Evolutionary conservation across 2,888 invertebrate species (phyloP).

Genomic region (Eilema sororculum): DNA sequence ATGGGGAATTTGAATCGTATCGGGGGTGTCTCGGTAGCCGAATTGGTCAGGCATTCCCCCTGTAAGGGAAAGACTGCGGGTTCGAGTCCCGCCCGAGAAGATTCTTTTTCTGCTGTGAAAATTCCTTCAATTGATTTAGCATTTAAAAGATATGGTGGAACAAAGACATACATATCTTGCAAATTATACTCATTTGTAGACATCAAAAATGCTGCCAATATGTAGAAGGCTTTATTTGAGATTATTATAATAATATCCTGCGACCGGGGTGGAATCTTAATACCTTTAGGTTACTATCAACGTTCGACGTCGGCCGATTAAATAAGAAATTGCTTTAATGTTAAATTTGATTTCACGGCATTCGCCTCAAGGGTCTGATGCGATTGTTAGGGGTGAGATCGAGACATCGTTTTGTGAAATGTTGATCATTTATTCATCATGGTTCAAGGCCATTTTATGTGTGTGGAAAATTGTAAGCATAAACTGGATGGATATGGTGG

Average conservation of each 20-base stretch:
- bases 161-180: too few relatives aligned
- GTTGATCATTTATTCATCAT: neutral
- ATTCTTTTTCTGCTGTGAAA: too few relatives aligned
- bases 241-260: constrained; percentile 30
- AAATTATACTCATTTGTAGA: neutral
- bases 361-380: constrained; percentile 12
- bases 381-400: constrained; percentile 13
- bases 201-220: neutral
- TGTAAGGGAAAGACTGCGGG: too few relatives aligned
- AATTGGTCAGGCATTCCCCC: too few relatives aligned
- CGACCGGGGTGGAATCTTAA: constrained; percentile 28
- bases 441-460: neutral
- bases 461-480: neutral
- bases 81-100: too few relatives aligned
- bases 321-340: constrained; percentile 27
- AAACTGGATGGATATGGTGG: neutral
- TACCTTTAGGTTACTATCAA: constrained; percentile 32
- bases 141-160: too few relatives aligned
- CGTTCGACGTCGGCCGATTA: constrained; percentile 22
- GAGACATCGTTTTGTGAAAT: constrained; percentile 2
- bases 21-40: too few relatives aligned
- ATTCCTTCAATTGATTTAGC: too few relatives aligned
- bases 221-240: constrained; percentile 16
- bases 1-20: too few relatives aligned
- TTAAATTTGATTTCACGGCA: constrained; percentile 22